Conservation (phyloP, 2,888 invertebrate genomes). For the Odontothrips loti region DNA sequence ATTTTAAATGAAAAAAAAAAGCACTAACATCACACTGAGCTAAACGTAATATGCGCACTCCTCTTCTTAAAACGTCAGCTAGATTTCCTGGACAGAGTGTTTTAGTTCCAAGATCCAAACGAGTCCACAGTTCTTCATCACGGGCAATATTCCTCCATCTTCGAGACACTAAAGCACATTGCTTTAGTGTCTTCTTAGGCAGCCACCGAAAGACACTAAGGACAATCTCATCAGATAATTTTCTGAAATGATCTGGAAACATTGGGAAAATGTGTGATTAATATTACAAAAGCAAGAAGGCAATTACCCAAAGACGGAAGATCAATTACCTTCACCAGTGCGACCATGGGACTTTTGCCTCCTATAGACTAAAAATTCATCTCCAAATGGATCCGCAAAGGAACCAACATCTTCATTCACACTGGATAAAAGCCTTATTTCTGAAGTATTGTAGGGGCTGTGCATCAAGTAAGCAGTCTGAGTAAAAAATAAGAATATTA, state of each 20-base stretch:
- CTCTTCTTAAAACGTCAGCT: constrained; percentile 69
- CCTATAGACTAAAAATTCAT: background rate
- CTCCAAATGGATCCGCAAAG: background rate
- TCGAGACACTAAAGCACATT: constrained; percentile 68
- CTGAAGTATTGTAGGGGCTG: background rate
- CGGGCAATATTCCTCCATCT: constrained; percentile 74
- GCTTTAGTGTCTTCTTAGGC: constrained; percentile 68
- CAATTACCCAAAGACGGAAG: background rate
- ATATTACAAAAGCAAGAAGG: background rate
- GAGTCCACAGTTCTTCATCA: constrained; percentile 82
- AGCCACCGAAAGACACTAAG: constrained; percentile 77
- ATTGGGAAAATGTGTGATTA: background rate
- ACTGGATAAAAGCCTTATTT: background rate
- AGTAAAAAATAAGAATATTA: background rate
- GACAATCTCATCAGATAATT: constrained; percentile 81
- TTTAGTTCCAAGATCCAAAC: constrained; percentile 72
- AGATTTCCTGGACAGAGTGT: constrained; percentile 64
- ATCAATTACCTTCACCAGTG: background rate
- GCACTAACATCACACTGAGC: constrained; percentile 69
- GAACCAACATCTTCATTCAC: background rate
- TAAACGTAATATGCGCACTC: constrained; percentile 71
- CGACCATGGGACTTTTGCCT: background rate
- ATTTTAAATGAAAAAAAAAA: constrained; percentile 25
- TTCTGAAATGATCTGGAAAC: constrained; percentile 60
- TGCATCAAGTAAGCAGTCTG: background rate